Base-by-base conservation (phyloP, 2,113 vertebrate species). In the Amphilophus citrinellus region DNA sequence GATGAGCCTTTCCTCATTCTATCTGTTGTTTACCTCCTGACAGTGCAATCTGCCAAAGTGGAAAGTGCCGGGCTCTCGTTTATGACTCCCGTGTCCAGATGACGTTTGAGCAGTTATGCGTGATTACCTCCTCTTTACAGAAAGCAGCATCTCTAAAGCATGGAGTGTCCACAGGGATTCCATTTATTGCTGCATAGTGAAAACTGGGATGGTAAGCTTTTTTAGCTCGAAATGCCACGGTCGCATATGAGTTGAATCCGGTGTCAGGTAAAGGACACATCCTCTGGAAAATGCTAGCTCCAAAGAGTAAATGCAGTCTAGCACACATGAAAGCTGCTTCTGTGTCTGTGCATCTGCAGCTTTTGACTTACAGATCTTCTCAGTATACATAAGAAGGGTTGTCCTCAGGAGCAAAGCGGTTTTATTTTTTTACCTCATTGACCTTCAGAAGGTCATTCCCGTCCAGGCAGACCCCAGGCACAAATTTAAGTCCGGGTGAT, bases 11-110 rank as follows among this genome's bases (percentile, higher is more conserved):
- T 91, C 89, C 90, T 89, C 91, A 88, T 89, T 87, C 83, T 89
- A 71, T 77, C 83, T n/a, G 86, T 90, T 96, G 93, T 96, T 96
- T 95, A 94, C 90, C 50, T 88, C 91, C 79, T 87, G 89, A 92
- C 93, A 90, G 87, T 87, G 66, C 87, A 90, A 95, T 94, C 92
- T 91, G 85, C 85, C 82, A 79, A 80, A 80, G 59, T 61, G 77
- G 44, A 61, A 76, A 83, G 86, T 78, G 81, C 53, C 37, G 1
- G 80, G 65, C 89, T 80, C 81, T 84, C 56, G 56, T 88, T 87
- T 90, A 84, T 92, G 91, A 90, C 87, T 92, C 82, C 84, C 14
- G 39, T 90, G 88, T 80, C 88, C 87, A 84, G 71, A 82, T 91
- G 83, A 89, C 77, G 82, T 85, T 78, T 82, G 92, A 91, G 89